Evolutionary conservation across 1,140 invertebrate genomes (phyloP).

Genomic region (Drosophila pachea): DNA sequence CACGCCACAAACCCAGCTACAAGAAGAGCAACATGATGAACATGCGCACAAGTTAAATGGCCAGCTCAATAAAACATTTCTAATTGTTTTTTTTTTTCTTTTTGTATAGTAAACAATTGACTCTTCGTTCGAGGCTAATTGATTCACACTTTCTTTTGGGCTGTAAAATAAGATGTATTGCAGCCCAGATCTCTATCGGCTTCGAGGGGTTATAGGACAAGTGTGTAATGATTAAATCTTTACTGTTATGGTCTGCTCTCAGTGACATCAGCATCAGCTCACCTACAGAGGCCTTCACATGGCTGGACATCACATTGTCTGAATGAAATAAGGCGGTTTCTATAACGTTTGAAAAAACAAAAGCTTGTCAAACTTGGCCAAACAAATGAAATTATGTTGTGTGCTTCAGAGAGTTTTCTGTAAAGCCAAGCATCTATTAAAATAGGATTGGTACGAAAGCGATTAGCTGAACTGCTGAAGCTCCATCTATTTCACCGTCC

Average conservation of each 20-base stretch:
- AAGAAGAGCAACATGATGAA: conserved; percentile 8
- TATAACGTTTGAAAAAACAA: conserved; percentile 11
- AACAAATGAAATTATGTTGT: no score
- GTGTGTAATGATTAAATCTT: conserved; percentile 63
- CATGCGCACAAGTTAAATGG: conserved; percentile 54
- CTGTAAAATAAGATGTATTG: conserved; percentile 72
- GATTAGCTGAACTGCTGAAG: conserved; percentile 1
- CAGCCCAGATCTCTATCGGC: conserved; percentile 20
- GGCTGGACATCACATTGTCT: background rate
- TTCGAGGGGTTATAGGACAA: conserved; percentile 1
- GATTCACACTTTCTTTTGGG: conserved; percentile 77
- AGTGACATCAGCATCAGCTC: conserved; percentile 54
- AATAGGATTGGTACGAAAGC: conserved; percentile 48
- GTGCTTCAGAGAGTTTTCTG: conserved; percentile 15
- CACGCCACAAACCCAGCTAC: conserved; percentile 21
- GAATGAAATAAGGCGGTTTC: no score
- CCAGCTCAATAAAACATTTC: conserved; percentile 66
- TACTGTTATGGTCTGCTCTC: conserved; percentile 42
- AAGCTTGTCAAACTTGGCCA: conserved; percentile 5
- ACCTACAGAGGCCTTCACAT: background rate
- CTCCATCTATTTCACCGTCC: conserved; percentile 17
- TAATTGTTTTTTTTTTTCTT: conserved; percentile 60
- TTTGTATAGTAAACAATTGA: conserved; percentile 72
- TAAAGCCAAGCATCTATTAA: conserved; percentile 25
- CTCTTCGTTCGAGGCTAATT: conserved; percentile 59